These are phyloP conservation scores for Paraplagusia blochii DNA, from an alignment of 2,113 vertebrate species.

Conservation along the genomic window DNA sequence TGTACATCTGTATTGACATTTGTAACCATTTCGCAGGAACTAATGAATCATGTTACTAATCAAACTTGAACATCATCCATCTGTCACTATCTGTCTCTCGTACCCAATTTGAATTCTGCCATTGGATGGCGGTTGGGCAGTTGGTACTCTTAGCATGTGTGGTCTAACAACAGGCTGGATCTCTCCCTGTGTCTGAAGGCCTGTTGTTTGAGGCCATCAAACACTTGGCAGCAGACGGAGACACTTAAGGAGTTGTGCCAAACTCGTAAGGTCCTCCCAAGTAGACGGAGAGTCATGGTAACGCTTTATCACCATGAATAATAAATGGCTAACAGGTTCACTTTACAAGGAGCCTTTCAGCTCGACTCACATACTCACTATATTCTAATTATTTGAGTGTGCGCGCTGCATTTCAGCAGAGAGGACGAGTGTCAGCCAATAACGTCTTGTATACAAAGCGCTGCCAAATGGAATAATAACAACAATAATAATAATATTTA, in stretches of 20 bases:
- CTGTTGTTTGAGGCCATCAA: conserved; percentile 81
- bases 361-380: conserved; percentile 51
- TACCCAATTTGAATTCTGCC: conserved; percentile 52
- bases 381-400: conserved; percentile 47
- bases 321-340: conserved; percentile 69
- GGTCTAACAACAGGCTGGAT: conserved; percentile 84
- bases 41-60: neutral
- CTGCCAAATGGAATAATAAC: neutral
- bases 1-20: neutral
- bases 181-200: conserved; percentile 72
- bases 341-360: conserved; percentile 73
- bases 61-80: conserved; percentile 1
- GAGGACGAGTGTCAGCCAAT: conserved; percentile 26
- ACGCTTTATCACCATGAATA: conserved; percentile 72
- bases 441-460: conserved; percentile 1
- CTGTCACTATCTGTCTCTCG: neutral
- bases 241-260: conserved; percentile 54
- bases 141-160: conserved; percentile 85
- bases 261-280: conserved; percentile 59
- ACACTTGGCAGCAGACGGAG: conserved; percentile 71
- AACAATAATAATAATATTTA: too few species aligned
- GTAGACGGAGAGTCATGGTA: conserved; percentile 62
- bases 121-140: conserved; percentile 82
- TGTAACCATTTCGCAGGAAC: neutral
- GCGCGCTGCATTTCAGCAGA: conserved; percentile 24